Evolutionary conservation across 2,113 vertebrate species (phyloP).

Genomic region (Synodontis membranacea): DNA sequence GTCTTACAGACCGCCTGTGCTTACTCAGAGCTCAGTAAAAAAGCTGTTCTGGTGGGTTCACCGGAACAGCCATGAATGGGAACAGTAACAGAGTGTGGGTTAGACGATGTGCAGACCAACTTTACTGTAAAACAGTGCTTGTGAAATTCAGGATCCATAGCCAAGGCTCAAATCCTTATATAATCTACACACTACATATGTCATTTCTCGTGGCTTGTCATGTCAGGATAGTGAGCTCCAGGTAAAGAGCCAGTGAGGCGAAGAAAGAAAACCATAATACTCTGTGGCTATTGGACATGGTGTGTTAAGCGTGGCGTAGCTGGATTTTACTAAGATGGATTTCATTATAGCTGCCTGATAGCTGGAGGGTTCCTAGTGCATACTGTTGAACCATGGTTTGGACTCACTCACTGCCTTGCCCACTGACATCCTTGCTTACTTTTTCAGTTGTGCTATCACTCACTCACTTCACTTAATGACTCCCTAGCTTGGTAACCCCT

Average conservation of each 20-base stretch:
- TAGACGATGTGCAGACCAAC: background rate
- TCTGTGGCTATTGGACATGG: background rate
- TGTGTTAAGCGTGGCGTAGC: background rate
- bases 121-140: constrained; percentile 7
- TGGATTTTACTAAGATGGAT: background rate
- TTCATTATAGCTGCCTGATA: constrained; percentile 11
- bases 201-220: background rate
- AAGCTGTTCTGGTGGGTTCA: constrained; percentile 16
- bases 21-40: constrained; percentile 26
- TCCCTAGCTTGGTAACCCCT: background rate
- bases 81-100: background rate
- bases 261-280: background rate
- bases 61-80: background rate
- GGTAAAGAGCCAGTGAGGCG: background rate
- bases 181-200: background rate
- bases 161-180: background rate
- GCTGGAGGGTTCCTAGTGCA: background rate
- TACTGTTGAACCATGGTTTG: background rate
- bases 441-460: background rate
- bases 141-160: background rate
- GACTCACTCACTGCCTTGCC: background rate
- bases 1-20: background rate
- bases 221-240: background rate
- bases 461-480: background rate
- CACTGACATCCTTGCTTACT: background rate